Evolutionary conservation across 2,888 invertebrate genomes (phyloP).

Genomic region (Tipula vernalis): DNA sequence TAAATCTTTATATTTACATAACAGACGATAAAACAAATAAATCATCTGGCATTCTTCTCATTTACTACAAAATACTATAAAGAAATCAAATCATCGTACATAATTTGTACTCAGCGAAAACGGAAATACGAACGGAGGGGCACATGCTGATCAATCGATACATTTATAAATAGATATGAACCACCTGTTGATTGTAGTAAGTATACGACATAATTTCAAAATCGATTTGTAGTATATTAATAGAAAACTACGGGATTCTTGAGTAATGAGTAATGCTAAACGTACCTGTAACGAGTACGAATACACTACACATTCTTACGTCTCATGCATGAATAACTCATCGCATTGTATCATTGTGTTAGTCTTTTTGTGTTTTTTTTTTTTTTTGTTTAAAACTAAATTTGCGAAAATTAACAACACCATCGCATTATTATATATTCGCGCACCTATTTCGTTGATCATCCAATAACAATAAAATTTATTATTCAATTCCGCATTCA

Average conservation of each 20-base stretch:
- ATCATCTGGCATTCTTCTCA: background rate
- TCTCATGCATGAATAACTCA: background rate
- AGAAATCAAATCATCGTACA: background rate
- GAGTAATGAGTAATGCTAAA: background rate
- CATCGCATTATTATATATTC: background rate
- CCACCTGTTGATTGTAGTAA: background rate
- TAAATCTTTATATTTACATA: background rate
- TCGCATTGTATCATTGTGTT: background rate
- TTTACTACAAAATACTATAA: background rate
- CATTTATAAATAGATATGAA: background rate
- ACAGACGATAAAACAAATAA: background rate
- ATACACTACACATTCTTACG: background rate
- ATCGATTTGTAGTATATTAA: background rate
- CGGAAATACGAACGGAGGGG: background rate
- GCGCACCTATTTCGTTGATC: background rate
- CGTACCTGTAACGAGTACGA: background rate
- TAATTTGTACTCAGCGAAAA: background rate
- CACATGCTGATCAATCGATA: background rate
- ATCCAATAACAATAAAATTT: background rate
- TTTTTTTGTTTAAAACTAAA: background rate
- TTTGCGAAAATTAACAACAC: background rate
- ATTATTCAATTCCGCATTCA: background rate
- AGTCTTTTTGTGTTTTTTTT: too few relatives aligned
- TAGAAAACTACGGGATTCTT: background rate
- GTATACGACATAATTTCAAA: background rate